Conservation (phyloP, 1,140 invertebrate species). For the Cotesia glomerata region DNA sequence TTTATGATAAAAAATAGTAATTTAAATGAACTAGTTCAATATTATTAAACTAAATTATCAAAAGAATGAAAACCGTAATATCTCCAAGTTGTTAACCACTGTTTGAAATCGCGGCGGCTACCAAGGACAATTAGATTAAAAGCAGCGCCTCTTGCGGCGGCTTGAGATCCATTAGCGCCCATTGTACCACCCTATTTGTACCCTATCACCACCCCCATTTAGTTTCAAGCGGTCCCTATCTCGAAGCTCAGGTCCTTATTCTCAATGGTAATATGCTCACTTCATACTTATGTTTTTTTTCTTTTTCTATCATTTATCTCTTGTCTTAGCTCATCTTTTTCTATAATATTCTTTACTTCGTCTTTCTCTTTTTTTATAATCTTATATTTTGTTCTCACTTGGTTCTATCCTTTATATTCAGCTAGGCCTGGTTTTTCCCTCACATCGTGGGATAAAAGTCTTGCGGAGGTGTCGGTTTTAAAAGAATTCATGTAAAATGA, state of each 20-base stretch:
- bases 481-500: constrained; percentile 46
- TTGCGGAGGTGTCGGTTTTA: constrained; percentile 45
- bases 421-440: constrained; percentile 2
- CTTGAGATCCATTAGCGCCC: constrained; percentile 65
- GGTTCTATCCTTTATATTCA: not conserved
- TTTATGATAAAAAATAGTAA: too few relatives aligned
- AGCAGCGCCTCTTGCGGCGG: constrained; percentile 63
- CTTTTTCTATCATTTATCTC: constrained; percentile 23
- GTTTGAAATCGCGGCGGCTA: constrained; percentile 37
- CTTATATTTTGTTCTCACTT: not conserved
- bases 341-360: not conserved
- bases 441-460: constrained; percentile 36
- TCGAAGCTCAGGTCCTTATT: constrained; percentile 63
- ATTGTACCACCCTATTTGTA: constrained; percentile 63
- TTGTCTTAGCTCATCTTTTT: constrained; percentile 11
- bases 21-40: too few relatives aligned
- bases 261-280: constrained; percentile 66
- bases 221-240: constrained; percentile 46
- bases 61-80: not conserved
- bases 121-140: constrained; percentile 64
- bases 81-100: constrained; percentile 27
- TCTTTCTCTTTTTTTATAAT: constrained; percentile 4
- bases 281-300: constrained; percentile 54
- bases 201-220: constrained; percentile 9
- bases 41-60: not conserved